Base-by-base conservation (phyloP, 2,113 vertebrate species). In the Ctenodactylus gundi region DNA sequence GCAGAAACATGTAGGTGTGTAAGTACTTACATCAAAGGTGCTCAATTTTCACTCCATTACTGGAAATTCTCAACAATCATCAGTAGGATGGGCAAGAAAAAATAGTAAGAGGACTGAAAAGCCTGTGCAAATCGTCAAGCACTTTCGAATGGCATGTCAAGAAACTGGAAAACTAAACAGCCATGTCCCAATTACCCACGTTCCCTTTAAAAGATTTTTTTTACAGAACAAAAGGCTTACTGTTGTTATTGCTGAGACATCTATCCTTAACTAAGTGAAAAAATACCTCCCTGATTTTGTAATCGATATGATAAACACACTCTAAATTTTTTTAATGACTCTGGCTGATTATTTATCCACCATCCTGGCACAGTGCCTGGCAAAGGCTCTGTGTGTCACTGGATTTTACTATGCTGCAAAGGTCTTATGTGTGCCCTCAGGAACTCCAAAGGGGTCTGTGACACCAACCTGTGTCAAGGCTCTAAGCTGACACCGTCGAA, bases 251-350 rank as follows among this genome's bases (percentile, higher is more conserved):
- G 77, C 53, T 68, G 49, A 88, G 76, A 75, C 6, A 27, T 41
- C 92, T 88, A 75, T 78, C 49, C 94, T 93, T 88, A 96, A 92
- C 57, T 67, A 81, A 90, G 67, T 31, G 44, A 44, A 92, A 96
- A 85, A 72, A 13, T 1, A 77, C 34, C n/a, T 83, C 15, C 51
- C 20, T 85, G 55, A 70, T 85, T 34, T 73, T 57, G 39, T 20
- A 41, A 64, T 86, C 65, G 29, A 94, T 39, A 64, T 67, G 90
- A 75, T 91, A 96, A 88, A 78, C 57, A 80, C 7, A 65, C 60
- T 77, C 76, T 73, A 57, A 49, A 53, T 95, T 88, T 94, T 91
- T 92, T 76, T 91, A 94, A 87, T 76, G 70, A 84, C 53, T 36
- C 90, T 4, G 4, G 46, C 65, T 94, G 91, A 85, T 85, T 65